A percentile compares a stretch with the other conserved stretches of the same genome.
Evolutionary conservation across 1,140 invertebrate genomes (phyloP).

Genomic region (Drosophila repleta): DNA sequence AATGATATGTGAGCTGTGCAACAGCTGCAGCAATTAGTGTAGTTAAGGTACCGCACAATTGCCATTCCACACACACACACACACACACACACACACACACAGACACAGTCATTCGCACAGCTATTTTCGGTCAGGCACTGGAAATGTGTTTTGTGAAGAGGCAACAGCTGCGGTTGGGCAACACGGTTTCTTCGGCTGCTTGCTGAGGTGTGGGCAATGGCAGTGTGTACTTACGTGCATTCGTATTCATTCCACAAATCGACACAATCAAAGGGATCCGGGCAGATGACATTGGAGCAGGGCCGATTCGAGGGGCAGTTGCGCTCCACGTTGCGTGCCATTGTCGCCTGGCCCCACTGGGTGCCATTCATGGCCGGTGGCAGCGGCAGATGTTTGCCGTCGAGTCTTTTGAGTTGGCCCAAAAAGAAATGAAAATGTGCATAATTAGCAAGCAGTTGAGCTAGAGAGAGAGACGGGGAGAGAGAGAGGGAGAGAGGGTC

Average conservation of each 20-base stretch:
- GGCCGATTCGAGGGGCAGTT: constrained; percentile 87
- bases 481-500: no score
- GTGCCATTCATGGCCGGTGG: constrained; percentile 87
- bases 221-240: constrained; percentile 86
- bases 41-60: no score
- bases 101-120: no score
- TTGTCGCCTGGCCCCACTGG: constrained; percentile 87
- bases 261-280: constrained; percentile 87
- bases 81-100: no score
- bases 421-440: constrained; percentile 47
- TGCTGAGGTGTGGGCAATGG: background rate
- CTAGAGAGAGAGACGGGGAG: background rate
- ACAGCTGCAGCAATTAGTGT: no score
- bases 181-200: background rate
- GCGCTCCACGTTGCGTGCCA: constrained; percentile 84
- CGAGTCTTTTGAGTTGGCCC: constrained; percentile 85
- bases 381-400: constrained; percentile 87
- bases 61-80: no score
- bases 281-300: constrained; percentile 86
- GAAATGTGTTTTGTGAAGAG: background rate
- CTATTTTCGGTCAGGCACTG: no score
- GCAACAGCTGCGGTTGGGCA: background rate
- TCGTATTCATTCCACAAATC: constrained; percentile 89
- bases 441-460: constrained; percentile 18
- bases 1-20: no score